Conservation (phyloP, 1,140 invertebrate species). For the Zaprionus ornatus region DNA sequence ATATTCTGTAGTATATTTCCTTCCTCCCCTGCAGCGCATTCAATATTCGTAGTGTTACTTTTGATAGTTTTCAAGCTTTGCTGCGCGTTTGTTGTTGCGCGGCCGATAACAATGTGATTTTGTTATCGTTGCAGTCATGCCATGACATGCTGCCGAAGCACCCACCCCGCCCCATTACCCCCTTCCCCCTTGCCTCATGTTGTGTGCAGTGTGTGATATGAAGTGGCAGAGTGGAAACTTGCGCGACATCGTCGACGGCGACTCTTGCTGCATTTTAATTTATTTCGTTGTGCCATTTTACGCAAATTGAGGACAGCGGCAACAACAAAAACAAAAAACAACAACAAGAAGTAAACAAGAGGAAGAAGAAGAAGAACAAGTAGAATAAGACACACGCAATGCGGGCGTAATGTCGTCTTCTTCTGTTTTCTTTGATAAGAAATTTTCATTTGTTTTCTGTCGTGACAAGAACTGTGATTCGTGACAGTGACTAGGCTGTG, state of each 20-base stretch:
- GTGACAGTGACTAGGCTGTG: slow-evolving; percentile 3
- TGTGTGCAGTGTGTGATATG: slow-evolving; percentile 40
- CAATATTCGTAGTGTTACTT: background rate
- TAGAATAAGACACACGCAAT: slow-evolving; percentile 41
- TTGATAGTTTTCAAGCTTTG: slow-evolving; percentile 3
- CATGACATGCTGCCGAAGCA: slow-evolving; percentile 23
- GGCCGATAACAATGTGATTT: slow-evolving; percentile 47
- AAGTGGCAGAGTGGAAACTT: slow-evolving; percentile 35
- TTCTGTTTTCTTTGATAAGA: slow-evolving; percentile 62
- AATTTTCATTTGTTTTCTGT: slow-evolving; percentile 58
- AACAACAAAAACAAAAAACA: slow-evolving; percentile 35
- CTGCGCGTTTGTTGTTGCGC: slow-evolving; percentile 32
- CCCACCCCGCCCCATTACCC: background rate
- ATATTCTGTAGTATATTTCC: too few relatives aligned
- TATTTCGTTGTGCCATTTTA: slow-evolving; percentile 80
- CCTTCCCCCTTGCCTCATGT: background rate
- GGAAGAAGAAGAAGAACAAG: background rate
- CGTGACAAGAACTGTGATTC: slow-evolving; percentile 5
- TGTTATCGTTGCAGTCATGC: slow-evolving; percentile 49
- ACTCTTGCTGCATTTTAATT: slow-evolving; percentile 74
- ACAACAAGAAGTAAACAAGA: slow-evolving; percentile 20
- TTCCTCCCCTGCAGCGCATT: background rate
- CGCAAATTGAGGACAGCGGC: slow-evolving; percentile 74
- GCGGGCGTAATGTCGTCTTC: slow-evolving; percentile 41
- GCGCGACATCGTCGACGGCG: slow-evolving; percentile 34